Conservation (phyloP, 2,797 vertebrate species). For the Urocyon cinereoargenteus region DNA sequence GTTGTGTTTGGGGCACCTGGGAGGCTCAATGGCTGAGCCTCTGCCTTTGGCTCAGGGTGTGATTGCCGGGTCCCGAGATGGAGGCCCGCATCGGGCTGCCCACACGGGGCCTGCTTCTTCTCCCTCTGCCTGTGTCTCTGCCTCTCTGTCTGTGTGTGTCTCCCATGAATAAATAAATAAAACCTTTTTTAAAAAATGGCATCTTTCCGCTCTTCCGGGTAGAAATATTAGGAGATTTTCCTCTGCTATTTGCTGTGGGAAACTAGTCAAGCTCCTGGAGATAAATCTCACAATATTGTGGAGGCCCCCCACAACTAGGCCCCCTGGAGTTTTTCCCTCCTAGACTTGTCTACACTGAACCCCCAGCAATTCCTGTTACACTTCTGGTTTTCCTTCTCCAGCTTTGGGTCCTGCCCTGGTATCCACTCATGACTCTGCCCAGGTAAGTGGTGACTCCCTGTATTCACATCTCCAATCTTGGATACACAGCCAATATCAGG, state of each 20-base stretch:
- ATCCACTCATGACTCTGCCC: background rate
- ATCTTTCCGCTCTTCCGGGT: background rate
- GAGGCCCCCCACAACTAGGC: background rate
- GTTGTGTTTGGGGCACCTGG: background rate
- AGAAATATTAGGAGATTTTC: background rate
- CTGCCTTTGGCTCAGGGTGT: no score
- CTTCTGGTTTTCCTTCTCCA: background rate
- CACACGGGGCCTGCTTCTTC: no score
- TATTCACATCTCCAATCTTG: background rate
- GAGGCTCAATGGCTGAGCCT: no score
- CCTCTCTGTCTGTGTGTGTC: no score
- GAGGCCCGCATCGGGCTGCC: no score
- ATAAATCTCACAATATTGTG: background rate
- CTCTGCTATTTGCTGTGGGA: background rate
- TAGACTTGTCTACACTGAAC: background rate
- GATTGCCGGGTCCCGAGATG: no score
- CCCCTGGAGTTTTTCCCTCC: background rate
- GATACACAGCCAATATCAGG: background rate
- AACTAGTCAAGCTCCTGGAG: background rate
- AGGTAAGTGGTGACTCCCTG: background rate
- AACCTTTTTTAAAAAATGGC: background rate
- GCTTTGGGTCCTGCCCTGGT: background rate
- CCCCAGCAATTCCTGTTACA: background rate
- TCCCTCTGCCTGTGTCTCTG: no score
- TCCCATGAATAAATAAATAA: no score